phyloP scores from a whole-genome alignment of 1,140 invertebrate species.

The Akabosia matsudoensis region DNA sequence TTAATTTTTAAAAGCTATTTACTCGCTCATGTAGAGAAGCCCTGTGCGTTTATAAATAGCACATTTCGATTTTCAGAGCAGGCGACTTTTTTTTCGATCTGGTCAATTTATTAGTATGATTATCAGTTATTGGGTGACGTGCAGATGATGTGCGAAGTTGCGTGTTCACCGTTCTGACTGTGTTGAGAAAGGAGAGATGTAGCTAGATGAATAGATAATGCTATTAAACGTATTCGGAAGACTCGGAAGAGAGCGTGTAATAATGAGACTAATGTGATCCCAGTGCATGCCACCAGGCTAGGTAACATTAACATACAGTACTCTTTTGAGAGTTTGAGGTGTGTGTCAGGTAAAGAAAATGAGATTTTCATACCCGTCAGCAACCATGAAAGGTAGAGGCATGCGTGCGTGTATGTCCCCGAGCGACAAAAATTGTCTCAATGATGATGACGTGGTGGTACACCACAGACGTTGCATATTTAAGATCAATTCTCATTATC shows the following conservation, averaged over 20 bases:
- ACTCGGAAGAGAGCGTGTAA: not conserved
- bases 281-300: not conserved
- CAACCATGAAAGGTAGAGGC: too few relatives aligned
- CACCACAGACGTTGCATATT: not conserved
- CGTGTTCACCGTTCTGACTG: not conserved
- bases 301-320: not conserved
- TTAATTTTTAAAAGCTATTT: not conserved
- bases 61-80: not conserved
- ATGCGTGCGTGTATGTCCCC: constrained; percentile 3
- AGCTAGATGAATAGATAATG: too few relatives aligned
- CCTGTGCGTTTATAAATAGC: not conserved
- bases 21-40: not conserved
- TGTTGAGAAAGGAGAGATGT: not conserved
- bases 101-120: not conserved
- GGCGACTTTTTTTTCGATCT: not conserved
- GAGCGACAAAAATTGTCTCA: not conserved
- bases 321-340: not conserved
- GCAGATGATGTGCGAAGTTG: not conserved
- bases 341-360: constrained; percentile 16
- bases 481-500: constrained; percentile 28
- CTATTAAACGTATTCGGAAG: not conserved
- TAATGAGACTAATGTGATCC: not conserved
- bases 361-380: constrained; percentile 24
- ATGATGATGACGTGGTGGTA: too few relatives aligned
- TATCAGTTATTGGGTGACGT: constrained; percentile 12